Conservation (phyloP, 2,113 vertebrate genomes). For the Clarias batrachus region DNA sequence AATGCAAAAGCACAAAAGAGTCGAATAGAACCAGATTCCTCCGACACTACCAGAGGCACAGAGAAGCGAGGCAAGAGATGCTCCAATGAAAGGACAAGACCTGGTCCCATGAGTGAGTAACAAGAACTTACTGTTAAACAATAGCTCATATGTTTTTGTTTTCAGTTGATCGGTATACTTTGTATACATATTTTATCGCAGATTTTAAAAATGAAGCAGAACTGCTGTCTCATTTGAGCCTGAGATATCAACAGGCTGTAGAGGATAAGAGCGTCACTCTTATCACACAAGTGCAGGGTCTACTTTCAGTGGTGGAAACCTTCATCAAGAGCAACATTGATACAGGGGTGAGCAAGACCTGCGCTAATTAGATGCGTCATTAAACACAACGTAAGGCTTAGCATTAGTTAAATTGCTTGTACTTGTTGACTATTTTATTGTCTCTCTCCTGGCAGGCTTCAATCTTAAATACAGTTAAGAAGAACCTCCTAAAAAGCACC, state of each 20-base stretch:
- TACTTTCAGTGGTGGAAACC: constrained; percentile 73
- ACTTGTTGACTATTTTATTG: constrained; percentile 7
- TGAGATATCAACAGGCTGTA: constrained; percentile 76
- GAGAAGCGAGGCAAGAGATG: constrained; percentile 67
- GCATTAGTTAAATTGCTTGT: not conserved
- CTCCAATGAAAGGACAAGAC: constrained; percentile 70
- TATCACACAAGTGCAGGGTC: constrained; percentile 66
- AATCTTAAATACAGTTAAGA: constrained; percentile 69
- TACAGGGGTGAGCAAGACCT: constrained; percentile 10
- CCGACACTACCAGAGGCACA: constrained; percentile 60
- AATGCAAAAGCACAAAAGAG: constrained; percentile 91
- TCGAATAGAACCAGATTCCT: constrained; percentile 69
- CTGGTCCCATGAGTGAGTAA: constrained; percentile 60
- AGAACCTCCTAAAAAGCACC: constrained; percentile 81
- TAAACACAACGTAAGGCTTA: not conserved
- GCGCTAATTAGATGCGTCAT: not conserved
- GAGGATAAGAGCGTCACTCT: constrained; percentile 63
- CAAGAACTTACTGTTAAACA: not conserved
- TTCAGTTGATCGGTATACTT: not conserved
- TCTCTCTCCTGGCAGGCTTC: constrained; percentile 65
- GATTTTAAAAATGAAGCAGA: constrained; percentile 82
- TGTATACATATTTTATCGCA: constrained; percentile 52
- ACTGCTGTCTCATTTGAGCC: constrained; percentile 75
- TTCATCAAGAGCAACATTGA: constrained; percentile 74
- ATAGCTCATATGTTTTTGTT: not conserved